Percentiles rank a stretch among this genome's conserved stretches.
Conservation (phyloP, 2,113 vertebrate genomes). For the Micronisus gabar region DNA sequence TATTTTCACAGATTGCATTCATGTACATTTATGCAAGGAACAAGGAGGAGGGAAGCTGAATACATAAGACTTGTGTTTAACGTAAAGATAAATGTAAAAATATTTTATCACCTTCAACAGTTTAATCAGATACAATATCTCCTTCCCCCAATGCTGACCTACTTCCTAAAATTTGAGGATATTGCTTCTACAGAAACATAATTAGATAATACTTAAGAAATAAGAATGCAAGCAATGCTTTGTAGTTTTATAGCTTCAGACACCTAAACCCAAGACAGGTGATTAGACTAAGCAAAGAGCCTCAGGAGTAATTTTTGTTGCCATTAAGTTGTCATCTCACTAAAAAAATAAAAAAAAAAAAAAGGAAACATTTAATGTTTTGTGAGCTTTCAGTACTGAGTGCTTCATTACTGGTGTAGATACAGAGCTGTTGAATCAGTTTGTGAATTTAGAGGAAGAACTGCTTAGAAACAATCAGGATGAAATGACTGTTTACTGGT, state of each 20-base stretch:
- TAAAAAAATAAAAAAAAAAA: neutral
- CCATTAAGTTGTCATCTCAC: neutral
- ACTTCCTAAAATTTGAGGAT: neutral
- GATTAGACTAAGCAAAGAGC: neutral
- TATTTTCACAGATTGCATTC: neutral
- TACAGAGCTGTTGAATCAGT: neutral
- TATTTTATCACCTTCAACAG: neutral
- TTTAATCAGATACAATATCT: neutral
- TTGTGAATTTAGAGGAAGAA: neutral
- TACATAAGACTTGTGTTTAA: neutral
- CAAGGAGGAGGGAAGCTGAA: neutral
- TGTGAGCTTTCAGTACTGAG: neutral
- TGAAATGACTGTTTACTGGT: neutral
- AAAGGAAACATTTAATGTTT: neutral
- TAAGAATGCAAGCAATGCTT: neutral
- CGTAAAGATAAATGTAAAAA: neutral
- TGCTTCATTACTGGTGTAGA: neutral
- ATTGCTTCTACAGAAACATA: neutral
- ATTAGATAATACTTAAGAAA: neutral
- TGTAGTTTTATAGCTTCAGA: neutral
- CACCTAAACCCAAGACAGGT: neutral
- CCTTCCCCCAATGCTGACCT: neutral
- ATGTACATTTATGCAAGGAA: neutral
- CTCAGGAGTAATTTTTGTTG: neutral
- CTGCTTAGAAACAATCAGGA: neutral